phyloP scores from a whole-genome alignment of 2,797 vertebrate species.

The Furcifer pardalis region DNA sequence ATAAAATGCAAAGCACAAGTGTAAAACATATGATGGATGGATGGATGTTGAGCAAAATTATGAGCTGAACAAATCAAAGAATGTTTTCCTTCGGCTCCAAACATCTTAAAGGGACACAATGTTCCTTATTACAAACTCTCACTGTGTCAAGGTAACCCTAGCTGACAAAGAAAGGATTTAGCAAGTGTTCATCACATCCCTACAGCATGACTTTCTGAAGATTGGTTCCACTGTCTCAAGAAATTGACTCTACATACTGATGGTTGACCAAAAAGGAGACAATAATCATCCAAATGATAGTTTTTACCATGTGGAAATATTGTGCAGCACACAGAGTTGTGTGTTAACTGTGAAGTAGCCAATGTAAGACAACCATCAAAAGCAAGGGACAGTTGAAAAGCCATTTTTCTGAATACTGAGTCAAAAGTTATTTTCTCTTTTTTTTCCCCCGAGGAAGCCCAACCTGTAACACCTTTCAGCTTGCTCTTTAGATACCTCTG shows the following conservation, averaged over 20 bases:
- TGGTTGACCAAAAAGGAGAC: not conserved
- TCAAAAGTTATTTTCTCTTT: not conserved
- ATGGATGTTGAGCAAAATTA: too few relatives aligned
- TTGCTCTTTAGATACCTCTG: not conserved
- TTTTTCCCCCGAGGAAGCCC: slow-evolving; percentile 11
- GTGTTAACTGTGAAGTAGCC: not conserved
- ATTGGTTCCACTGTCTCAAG: too few relatives aligned
- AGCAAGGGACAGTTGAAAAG: not conserved
- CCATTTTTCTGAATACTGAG: not conserved
- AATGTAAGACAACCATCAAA: slow-evolving; percentile 3
- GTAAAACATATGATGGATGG: too few relatives aligned
- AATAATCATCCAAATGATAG: not conserved
- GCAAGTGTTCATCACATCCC: too few relatives aligned
- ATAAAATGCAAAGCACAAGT: too few relatives aligned
- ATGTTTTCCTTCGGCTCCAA: too few relatives aligned
- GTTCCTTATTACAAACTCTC: too few relatives aligned
- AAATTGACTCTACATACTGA: not conserved
- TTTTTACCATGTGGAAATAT: not conserved
- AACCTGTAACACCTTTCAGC: not conserved
- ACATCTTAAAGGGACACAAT: too few relatives aligned
- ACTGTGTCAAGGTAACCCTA: too few relatives aligned
- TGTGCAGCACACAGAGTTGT: not conserved
- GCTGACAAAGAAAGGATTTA: not conserved
- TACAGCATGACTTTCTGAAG: too few relatives aligned
- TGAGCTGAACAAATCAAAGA: too few relatives aligned